Base-by-base conservation (phyloP, 2,797 vertebrate genomes). In the Pygocentrus nattereri region DNA sequence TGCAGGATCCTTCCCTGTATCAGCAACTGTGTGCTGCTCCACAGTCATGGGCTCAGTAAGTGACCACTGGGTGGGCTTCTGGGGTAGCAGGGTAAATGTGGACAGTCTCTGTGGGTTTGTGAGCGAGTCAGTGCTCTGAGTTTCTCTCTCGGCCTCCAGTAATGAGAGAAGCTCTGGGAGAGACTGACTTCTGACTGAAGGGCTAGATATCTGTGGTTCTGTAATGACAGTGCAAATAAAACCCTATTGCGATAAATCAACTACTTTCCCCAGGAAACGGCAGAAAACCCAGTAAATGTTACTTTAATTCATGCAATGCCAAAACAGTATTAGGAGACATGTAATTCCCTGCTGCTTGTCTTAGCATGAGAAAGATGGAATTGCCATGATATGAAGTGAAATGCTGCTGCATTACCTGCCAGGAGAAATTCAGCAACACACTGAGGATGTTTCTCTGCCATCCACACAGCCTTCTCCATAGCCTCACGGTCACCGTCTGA, bases 381-480 rank as follows among this genome's bases (percentile, higher is more conserved):
- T 2, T 3, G 34, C 6, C n/a, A n/a, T n/a, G n/a, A n/a, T n/a
- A n/a, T n/a, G n/a, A n/a, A n/a, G n/a, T n/a, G n/a, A n/a, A n/a
- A n/a, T n/a, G n/a, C n/a, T 7, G 3, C 10, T 10, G 41, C 7
- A 8, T 44, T 95, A 98, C 97, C 97, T 85, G 93, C 72, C 81
- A 96, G 88, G 44, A 97, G 88, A 78, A 95, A 87, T 31, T 87
- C 64, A 11, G 89, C 86, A 77, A 94, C 82, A 74, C 84, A 89
- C 71, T 86, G 80, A 41, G 25, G 91, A 84, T 94, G 92, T 86
- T 94, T 96, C 92, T 97, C 96, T 84, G 94, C 92, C 0, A 89
- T 92, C 95, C 94, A 96, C 7, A 95, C 56, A 0, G 74, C 79
- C 19, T 19, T 79, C 86, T 95, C 91, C 85, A 95, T 90, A 62